Percentiles rank a stretch among this genome's conserved stretches.
phyloP scores from a whole-genome alignment of 2,797 vertebrate genomes.

The Megalops cyprinoides region DNA sequence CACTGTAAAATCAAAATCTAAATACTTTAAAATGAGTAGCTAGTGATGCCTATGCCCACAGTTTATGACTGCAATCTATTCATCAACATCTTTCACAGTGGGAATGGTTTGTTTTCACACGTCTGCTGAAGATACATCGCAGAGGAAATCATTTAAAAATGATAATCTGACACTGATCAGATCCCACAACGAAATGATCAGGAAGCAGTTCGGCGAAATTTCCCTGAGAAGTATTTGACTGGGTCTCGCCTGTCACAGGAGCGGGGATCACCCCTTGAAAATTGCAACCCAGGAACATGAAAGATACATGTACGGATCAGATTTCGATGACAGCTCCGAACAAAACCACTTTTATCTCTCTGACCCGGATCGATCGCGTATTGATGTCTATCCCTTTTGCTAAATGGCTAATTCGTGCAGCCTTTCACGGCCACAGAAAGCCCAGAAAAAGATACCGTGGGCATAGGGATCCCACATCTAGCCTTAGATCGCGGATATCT shows the following conservation, averaged over 20 bases:
- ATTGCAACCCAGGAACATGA: background rate
- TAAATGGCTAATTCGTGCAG: background rate
- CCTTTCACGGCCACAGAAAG: background rate
- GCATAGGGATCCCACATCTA: background rate
- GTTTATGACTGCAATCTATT: no score
- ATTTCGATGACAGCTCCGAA: constrained; percentile 4
- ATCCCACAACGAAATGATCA: background rate
- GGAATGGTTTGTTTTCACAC: background rate
- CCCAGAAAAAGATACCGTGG: no score
- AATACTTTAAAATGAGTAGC: no score
- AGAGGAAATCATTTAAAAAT: background rate
- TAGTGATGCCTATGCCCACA: no score
- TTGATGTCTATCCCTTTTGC: background rate
- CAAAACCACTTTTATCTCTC: background rate
- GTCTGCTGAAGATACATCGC: background rate
- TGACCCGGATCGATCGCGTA: background rate
- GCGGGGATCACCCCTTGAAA: background rate
- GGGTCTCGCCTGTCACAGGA: background rate
- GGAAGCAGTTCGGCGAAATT: background rate
- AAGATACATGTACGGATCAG: background rate
- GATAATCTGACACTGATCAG: background rate
- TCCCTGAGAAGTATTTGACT: background rate
- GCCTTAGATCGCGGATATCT: background rate
- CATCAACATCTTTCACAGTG: no score
- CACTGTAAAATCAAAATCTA: no score